A percentile compares a stretch with the other conserved stretches of the same genome.
phyloP scores from a whole-genome alignment of 2,888 invertebrate genomes.

The Colletes collaris region DNA sequence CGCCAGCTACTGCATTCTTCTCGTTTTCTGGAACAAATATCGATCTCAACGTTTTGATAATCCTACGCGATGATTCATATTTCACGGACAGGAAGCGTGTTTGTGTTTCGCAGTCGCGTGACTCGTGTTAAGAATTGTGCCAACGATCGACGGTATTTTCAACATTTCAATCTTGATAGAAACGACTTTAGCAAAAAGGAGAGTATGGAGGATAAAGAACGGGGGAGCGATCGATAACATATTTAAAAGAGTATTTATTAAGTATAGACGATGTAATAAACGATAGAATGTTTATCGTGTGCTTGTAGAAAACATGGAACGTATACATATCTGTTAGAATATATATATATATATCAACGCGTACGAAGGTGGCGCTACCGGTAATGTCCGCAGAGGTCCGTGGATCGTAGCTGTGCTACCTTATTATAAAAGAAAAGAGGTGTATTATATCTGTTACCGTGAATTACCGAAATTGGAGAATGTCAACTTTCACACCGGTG shows the following conservation, averaged over 20 bases:
- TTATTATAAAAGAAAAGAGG: no score
- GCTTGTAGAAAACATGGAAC: background rate
- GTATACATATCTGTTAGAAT: background rate
- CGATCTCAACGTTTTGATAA: constrained; percentile 59
- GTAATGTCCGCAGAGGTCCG: no score
- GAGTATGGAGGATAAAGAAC: background rate
- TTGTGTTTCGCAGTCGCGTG: constrained; percentile 40
- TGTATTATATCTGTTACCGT: no score
- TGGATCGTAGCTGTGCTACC: no score
- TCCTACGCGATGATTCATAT: constrained; percentile 52
- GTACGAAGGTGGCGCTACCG: no score
- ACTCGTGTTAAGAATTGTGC: constrained; percentile 10
- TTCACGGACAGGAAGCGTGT: constrained; percentile 16
- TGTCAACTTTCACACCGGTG: no score
- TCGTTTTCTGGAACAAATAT: constrained; percentile 69
- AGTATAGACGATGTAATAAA: background rate
- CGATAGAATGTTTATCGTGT: background rate
- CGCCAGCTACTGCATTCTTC: constrained; percentile 56
- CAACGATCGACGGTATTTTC: constrained; percentile 23
- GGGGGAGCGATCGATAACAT: constrained; percentile 21
- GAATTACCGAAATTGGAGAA: no score
- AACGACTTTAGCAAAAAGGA: background rate
- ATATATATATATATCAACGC: no score
- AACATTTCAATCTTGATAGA: background rate
- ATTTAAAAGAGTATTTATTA: constrained; percentile 34